These are phyloP conservation scores for Aphelinus certus DNA, from an alignment of 1,140 invertebrate genomes.

Conservation along the genomic window DNA sequence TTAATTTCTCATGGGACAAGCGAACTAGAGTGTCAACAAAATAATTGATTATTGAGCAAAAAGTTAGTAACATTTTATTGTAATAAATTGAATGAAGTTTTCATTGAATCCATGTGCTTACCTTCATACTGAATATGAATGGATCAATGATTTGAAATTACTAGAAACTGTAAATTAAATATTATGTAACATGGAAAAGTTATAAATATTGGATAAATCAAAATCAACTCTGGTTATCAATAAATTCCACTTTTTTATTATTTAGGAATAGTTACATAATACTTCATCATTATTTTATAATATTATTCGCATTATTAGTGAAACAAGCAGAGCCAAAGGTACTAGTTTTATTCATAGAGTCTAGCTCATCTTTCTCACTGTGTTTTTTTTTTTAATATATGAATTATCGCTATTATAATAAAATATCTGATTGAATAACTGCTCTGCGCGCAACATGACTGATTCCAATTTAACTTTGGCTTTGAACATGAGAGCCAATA, in stretches of 20 bases:
- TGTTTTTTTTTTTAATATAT: slow-evolving; percentile 37
- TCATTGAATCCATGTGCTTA: background rate
- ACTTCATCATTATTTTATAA: slow-evolving; percentile 45
- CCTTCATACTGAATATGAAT: background rate
- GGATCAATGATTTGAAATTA: background rate
- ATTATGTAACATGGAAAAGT: slow-evolving; percentile 8
- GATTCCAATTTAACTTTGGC: slow-evolving; percentile 33
- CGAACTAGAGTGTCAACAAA: slow-evolving; percentile 94
- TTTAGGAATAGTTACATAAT: slow-evolving; percentile 53
- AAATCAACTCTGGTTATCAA: slow-evolving; percentile 36
- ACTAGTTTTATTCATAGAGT: slow-evolving; percentile 41
- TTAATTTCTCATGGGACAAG: slow-evolving; percentile 97
- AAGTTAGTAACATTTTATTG: too few relatives aligned
- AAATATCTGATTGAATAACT: slow-evolving; percentile 49
- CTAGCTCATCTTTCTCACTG: slow-evolving; percentile 41
- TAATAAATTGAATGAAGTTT: background rate
- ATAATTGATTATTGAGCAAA: slow-evolving; percentile 65
- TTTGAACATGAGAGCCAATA: slow-evolving; percentile 23
- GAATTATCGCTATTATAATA: slow-evolving; percentile 48
- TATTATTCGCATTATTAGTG: slow-evolving; percentile 44
- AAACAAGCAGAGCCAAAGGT: slow-evolving; percentile 45
- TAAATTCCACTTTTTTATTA: slow-evolving; percentile 52
- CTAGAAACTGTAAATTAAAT: background rate
- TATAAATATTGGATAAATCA: background rate
- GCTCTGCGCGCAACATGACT: slow-evolving; percentile 45